Conservation (phyloP, 1,140 invertebrate species). For the Zaprionus camerounensis region DNA sequence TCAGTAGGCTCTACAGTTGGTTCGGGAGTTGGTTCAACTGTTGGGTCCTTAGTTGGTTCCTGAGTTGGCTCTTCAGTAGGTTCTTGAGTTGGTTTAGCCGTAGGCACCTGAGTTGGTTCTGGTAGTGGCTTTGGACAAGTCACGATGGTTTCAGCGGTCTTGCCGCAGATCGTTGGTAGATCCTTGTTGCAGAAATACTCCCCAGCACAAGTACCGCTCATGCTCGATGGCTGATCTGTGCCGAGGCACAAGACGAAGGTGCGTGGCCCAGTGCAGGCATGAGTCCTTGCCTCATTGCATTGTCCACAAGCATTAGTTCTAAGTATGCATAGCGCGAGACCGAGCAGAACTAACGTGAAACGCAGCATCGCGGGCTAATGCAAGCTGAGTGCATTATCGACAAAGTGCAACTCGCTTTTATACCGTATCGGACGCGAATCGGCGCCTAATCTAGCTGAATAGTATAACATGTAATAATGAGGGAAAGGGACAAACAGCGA, state of each 20-base stretch:
- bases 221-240: neutral
- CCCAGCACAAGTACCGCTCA: constrained; percentile 21
- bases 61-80: neutral
- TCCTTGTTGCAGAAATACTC: constrained; percentile 41
- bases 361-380: constrained; percentile 40
- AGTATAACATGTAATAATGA: neutral
- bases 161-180: constrained; percentile 46
- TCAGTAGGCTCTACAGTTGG: too few relatives aligned
- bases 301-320: constrained; percentile 14
- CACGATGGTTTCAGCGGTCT: neutral
- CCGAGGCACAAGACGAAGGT: constrained; percentile 57
- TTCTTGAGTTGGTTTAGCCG: neutral
- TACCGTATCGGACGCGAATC: neutral
- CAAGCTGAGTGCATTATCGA: constrained; percentile 28
- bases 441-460: neutral
- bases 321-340: neutral
- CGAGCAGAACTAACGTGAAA: constrained; percentile 10
- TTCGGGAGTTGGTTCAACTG: neutral
- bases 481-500: neutral
- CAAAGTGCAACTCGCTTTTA: constrained; percentile 21
- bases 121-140: constrained; percentile 23
- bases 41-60: neutral
- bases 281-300: constrained; percentile 29
- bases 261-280: constrained; percentile 44
- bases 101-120: neutral